Conservation (phyloP, 1,140 invertebrate species). For the Nasonia longicornis region DNA sequence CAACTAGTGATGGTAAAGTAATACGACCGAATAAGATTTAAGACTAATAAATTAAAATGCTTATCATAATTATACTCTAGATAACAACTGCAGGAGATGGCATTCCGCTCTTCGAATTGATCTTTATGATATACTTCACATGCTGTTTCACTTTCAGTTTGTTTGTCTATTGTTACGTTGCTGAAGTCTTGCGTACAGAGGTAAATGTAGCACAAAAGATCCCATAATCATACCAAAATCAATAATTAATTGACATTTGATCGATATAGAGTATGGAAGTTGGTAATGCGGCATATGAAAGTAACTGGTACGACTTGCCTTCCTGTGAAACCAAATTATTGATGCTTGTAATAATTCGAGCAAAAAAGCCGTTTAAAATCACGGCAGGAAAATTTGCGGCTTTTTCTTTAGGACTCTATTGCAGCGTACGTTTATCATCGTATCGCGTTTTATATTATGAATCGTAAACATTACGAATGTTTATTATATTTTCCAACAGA, state of each 20-base stretch:
- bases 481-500: constrained; percentile 44
- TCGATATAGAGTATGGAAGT: constrained; percentile 54
- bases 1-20: constrained; percentile 51
- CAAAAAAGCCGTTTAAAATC: constrained; percentile 52
- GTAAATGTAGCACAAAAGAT: constrained; percentile 11
- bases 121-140: constrained; percentile 40
- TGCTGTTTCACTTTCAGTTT: constrained; percentile 39
- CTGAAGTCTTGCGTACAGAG: constrained; percentile 35
- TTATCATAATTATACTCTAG: neutral
- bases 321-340: constrained; percentile 47
- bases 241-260: neutral
- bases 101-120: constrained; percentile 37
- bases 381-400: constrained; percentile 57
- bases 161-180: constrained; percentile 34
- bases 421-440: constrained; percentile 43
- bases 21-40: too few species aligned
- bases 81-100: constrained; percentile 17
- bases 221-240: neutral
- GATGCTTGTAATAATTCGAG: constrained; percentile 54
- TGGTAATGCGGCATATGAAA: constrained; percentile 52
- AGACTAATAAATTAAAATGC: neutral
- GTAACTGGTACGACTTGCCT: constrained; percentile 55
- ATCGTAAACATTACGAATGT: neutral
- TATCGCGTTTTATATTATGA: neutral
- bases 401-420: constrained; percentile 51